These are phyloP conservation scores for Sebastes kiyomatsui DNA, from an alignment of 2,797 vertebrate genomes.

Conservation along the genomic window DNA sequence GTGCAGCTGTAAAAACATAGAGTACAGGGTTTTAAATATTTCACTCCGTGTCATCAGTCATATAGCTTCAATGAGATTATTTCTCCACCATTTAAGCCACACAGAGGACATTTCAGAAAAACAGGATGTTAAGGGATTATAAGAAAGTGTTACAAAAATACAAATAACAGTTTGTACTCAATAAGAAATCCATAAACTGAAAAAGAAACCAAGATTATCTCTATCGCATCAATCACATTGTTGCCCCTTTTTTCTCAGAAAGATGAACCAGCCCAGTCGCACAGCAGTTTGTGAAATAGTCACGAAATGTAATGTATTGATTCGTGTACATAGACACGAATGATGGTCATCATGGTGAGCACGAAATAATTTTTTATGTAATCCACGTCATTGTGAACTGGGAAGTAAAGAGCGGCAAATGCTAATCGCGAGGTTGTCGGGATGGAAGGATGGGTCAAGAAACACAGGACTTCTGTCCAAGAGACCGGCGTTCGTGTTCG, in stretches of 20 bases:
- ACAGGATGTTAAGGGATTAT: neutral
- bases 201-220: neutral
- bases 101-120: neutral
- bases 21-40: neutral
- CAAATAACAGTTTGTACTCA: neutral
- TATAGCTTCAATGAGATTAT: neutral
- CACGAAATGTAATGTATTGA: too few relatives aligned
- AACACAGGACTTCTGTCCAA: too few relatives aligned
- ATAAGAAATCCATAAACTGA: neutral
- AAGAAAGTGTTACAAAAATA: neutral
- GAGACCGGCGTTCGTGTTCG: too few relatives aligned
- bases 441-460: too few relatives aligned
- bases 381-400: too few relatives aligned
- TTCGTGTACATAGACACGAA: too few relatives aligned
- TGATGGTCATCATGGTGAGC: too few relatives aligned
- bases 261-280: neutral
- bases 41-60: neutral
- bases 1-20: neutral
- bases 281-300: too few relatives aligned
- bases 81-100: neutral
- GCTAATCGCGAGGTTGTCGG: rapidly evolving
- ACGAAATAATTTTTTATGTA: too few relatives aligned
- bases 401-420: too few relatives aligned
- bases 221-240: neutral
- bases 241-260: neutral